Evolutionary conservation across 37 sponge, comb jelly and placozoan species (phyloP), one percentile per base, ranked within the genome.

Genomic region (Cliona cf. orientalis): DNA sequence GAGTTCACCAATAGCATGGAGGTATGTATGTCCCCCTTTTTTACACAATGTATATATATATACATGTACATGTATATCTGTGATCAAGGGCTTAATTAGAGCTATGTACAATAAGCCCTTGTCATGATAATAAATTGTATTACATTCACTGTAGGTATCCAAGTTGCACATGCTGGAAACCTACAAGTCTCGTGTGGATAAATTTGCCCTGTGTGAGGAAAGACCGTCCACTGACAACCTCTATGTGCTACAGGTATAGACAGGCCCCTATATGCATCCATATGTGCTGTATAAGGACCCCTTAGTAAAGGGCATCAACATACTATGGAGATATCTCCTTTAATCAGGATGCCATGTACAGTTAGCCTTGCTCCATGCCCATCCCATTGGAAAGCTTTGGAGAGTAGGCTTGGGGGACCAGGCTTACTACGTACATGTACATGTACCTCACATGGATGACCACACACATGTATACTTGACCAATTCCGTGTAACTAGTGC

Each of bases 121-220:
- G 63, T 6, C 12, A 61, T 7, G 28, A 61, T 61, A 28, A 25
- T 61, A 6, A 12, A 61, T 61, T 61, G 12, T 67, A 23, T 11
- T 31, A 5, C 41, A 6, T 38, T 58, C 4, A 7, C 40, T 73
- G 11, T 36, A 73, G 75, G 56, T 43, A 29, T 7, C 69, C 29
- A 37, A 66, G 7, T 26, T 87, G 75, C 72, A 79, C 72, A 35
- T 87, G 38, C 37, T 83, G 6, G 89, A 89, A 59, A 83, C 69
- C 23, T 89, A 89, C 79, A 82, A 89, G 79, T 28, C 66, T 4
- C 56, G 57, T 0, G 66, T 72, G 33, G 84, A 89, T 17, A 76
- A 55, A 45, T 89, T 89, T 89, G 89, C 89, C 6, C 79, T 89
- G n/a, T 80, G 72, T 42, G 55, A 41, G 5, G 82, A 75, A 19